phyloP scores from a whole-genome alignment of 2,888 invertebrate genomes.

The Serripes groenlandicus region DNA sequence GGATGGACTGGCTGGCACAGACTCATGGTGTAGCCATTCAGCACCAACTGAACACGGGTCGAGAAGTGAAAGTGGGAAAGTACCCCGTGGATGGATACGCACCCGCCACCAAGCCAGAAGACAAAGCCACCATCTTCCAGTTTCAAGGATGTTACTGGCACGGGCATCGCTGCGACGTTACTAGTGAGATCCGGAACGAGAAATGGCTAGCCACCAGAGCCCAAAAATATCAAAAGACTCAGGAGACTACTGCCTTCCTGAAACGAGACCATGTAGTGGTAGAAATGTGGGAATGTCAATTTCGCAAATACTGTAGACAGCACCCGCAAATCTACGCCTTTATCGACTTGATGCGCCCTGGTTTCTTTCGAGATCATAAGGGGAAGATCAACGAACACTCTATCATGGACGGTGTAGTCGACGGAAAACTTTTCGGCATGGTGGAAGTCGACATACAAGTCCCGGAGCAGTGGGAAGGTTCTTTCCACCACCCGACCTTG shows the following conservation, averaged over 20 bases:
- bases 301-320: constrained; percentile 30
- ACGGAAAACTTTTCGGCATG: constrained; percentile 43
- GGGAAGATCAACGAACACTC: constrained; percentile 6
- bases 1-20: constrained; percentile 54
- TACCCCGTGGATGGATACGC: constrained; percentile 52
- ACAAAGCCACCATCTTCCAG: constrained; percentile 32
- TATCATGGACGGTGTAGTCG: constrained; percentile 33
- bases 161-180: constrained; percentile 48
- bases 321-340: constrained; percentile 41
- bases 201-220: constrained; percentile 35
- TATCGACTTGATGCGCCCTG: constrained; percentile 26
- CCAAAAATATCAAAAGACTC: constrained; percentile 24
- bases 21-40: constrained; percentile 16
- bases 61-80: constrained; percentile 35
- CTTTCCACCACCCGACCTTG: constrained; percentile 32
- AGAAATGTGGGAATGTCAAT: constrained; percentile 56
- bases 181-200: constrained; percentile 32
- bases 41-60: constrained; percentile 34
- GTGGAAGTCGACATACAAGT: constrained; percentile 15
- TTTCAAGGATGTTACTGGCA: constrained; percentile 61
- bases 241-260: constrained; percentile 30
- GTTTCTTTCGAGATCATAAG: constrained; percentile 37
- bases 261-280: constrained; percentile 32
- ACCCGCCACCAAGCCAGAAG: constrained; percentile 5
- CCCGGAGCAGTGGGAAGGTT: constrained; percentile 27